A percentile compares a stretch with the other conserved stretches of the same genome.
These are phyloP conservation scores for Anagyrus pseudococci DNA, from an alignment of 2,888 invertebrate species.

Conservation along the genomic window DNA sequence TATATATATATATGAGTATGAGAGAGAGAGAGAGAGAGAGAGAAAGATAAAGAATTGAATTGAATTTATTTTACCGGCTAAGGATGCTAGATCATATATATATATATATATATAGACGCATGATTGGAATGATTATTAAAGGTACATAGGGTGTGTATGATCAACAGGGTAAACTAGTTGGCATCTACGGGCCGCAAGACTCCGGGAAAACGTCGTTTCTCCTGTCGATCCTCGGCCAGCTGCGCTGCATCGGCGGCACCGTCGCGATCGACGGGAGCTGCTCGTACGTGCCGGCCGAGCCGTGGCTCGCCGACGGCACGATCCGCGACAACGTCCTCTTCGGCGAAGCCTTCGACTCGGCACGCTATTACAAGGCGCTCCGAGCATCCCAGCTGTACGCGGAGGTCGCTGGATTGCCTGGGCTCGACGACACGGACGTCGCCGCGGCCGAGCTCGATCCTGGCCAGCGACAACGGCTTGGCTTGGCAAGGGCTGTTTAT, in stretches of 20 bases:
- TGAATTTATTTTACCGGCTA: too few relatives aligned
- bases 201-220: conserved; percentile 66
- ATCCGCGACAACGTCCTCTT: conserved; percentile 69
- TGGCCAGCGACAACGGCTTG: conserved; percentile 64
- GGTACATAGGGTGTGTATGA: too few relatives aligned
- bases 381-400: conserved; percentile 63
- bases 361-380: conserved; percentile 64
- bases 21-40: too few relatives aligned
- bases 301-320: conserved; percentile 70
- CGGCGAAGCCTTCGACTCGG: conserved; percentile 64
- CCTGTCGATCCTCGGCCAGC: conserved; percentile 63
- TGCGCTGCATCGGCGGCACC: conserved; percentile 57
- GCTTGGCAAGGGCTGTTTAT: conserved; percentile 65
- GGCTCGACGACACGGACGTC: conserved; percentile 66
- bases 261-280: conserved; percentile 62
- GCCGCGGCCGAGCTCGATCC: conserved; percentile 63
- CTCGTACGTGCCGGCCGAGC: conserved; percentile 64
- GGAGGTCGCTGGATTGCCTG: conserved; percentile 64
- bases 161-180: conserved; percentile 63
- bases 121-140: too few relatives aligned
- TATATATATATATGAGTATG: too few relatives aligned
- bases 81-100: too few relatives aligned
- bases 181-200: conserved; percentile 66
- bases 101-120: too few relatives aligned
- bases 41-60: too few relatives aligned